Evolutionary conservation across 92 coral and sea anemone species (phyloP), one percentile per base, ranked within the genome.

Genomic region (Zoanthus gigantus): DNA sequence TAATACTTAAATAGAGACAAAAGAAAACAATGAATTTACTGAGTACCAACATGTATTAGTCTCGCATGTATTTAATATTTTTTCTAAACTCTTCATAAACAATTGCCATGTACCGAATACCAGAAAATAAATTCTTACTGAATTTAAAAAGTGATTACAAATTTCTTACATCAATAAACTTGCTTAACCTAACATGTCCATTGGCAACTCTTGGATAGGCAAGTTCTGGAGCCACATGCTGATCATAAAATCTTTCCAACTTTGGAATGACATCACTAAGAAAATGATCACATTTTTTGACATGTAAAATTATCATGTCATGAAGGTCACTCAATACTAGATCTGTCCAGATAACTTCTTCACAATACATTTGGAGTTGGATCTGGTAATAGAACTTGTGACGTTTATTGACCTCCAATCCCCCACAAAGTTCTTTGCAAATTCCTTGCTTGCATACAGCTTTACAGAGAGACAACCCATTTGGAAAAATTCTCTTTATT

Each of bases 301-400:
- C 76, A 76, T 86, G 92, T 73, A 92, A 31, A 72, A 86, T 86
- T 53, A 92, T 89, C 68, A 86, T 5, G 74, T 92, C 91, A 63
- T 85, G 56, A 69, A 87, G 66, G 86, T 80, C 90, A 42, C 79
- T 78, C 29, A 92, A 78, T 69, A 89, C 88, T 7, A 89, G 90
- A 80, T 92, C 94, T 84, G 92, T 92, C 94, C 94, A 92, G 78
- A 31, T 57, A 61, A 84, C 61, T 86, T 67, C 86, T 29, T 86
- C 79, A 72, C 92, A 90, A 65, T 66, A 77, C 92, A 92, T 90
- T 73, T 79, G 94, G 30, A 82, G 93, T 73, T 92, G 94, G 13
- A 86, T 77, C 31, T 92, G 86, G 81, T 89, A 82, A 76, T 92
- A 90, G 65, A 86, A 89, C 82, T 86, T 90, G 85, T 92, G 94